Base-by-base conservation (phyloP, 1,140 invertebrate species). In the Catajapyx aquilonaris region DNA sequence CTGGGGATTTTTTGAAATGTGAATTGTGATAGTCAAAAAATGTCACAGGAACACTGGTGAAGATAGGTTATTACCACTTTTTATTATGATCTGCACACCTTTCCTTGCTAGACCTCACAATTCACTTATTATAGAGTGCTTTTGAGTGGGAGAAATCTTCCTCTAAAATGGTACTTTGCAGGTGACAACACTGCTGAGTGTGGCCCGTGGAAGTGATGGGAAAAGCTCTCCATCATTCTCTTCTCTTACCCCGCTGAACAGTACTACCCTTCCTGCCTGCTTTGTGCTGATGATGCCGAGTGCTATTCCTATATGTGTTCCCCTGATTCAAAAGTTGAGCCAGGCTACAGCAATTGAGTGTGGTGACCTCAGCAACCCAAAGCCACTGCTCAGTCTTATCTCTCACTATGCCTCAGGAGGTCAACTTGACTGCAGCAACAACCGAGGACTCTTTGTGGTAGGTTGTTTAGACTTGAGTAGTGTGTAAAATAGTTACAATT, bases 271-370 rank as follows among this genome's bases (percentile, higher is more conserved):
- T 46, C 85, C 87, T 1, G 88, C 87, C 1, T 83, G 76, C 51
- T 95, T 93, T 61, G 78, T 86, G 1, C 60, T 96, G 15, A 78
- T 78, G 42, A 59, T 96, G 11, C 76, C 76, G 19, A 76, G 84
- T 49, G 79, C 86, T 2, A 74, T 90, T 60, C 81, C 87, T 4
- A 71, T 94, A 34, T 83, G 81, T 48, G 54, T 71, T 20, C 68
- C 72, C 30, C 55, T 85, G 17, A 60, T 85, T n/a, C 63, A 71
- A 41, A 61, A 68, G 46, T 78, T 84, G 49, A 65, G 73, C 52
- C 70, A 60, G 61, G 70, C 74, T 38, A 85, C 70, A 46, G 75
- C 64, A 55, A 63, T 81, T 18, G 78, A 81, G 50, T 69, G 72
- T 45, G 63, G 62, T 21, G 71, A 76, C 44, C 59, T 71, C 41